Conservation (phyloP, 2,888 invertebrate genomes). For the Chironomus riparius region DNA sequence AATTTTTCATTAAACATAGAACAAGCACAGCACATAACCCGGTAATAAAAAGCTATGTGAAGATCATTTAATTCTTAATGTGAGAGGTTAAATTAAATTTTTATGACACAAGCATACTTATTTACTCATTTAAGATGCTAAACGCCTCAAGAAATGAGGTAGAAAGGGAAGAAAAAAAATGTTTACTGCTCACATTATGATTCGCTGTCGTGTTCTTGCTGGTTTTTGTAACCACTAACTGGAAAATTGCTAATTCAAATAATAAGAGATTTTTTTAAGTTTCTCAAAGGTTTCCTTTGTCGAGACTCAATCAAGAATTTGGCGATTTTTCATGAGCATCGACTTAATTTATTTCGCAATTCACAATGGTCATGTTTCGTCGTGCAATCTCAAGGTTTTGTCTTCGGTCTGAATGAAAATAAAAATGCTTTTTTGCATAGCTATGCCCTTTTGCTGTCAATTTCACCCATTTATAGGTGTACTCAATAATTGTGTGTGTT, state of each 20-base stretch:
- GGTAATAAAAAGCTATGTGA: too few species aligned
- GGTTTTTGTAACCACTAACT: conserved; percentile 2
- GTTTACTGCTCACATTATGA: neutral
- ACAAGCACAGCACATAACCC: too few species aligned
- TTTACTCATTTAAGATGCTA: neutral
- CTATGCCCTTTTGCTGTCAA: neutral
- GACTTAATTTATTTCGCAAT: neutral
- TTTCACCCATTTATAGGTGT: neutral
- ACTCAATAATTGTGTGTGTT: neutral
- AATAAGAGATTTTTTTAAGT: neutral
- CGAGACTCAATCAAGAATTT: too few species aligned
- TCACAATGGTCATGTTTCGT: too few species aligned
- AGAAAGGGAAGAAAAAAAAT: neutral
- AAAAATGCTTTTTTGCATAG: neutral
- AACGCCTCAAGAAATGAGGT: neutral
- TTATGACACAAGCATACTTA: neutral
- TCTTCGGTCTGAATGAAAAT: neutral
- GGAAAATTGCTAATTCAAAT: neutral
- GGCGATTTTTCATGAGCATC: too few species aligned
- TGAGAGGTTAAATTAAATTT: neutral
- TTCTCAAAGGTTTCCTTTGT: too few species aligned
- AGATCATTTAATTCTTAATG: neutral
- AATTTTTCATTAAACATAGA: too few species aligned
- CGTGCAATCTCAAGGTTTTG: too few species aligned
- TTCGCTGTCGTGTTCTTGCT: neutral